These are phyloP conservation scores for Dynastes hyllus DNA, from an alignment of 2,888 invertebrate genomes.

Conservation along the genomic window DNA sequence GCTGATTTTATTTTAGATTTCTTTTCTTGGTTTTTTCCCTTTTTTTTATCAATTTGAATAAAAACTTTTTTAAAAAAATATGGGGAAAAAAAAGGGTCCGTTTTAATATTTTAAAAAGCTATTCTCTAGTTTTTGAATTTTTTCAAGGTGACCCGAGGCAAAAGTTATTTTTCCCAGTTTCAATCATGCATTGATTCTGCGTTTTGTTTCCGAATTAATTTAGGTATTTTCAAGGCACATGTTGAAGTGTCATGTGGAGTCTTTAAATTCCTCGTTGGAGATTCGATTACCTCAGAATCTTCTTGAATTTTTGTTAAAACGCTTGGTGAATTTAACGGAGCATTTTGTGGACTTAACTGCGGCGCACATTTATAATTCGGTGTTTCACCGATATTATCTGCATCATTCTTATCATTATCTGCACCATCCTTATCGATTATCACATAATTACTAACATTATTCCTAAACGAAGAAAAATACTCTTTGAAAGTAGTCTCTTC, in stretches of 20 bases:
- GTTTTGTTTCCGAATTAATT: conserved; percentile 64
- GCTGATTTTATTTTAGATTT: conserved; percentile 52
- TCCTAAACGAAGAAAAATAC: conserved; percentile 53
- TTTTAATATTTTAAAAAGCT: conserved; percentile 58
- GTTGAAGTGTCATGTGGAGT: conserved; percentile 68
- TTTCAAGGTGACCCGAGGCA: conserved; percentile 53
- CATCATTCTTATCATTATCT: neutral
- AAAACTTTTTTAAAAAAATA: no score
- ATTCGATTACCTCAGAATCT: conserved; percentile 61
- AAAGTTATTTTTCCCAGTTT: conserved; percentile 54
- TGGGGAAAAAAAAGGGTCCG: no score
- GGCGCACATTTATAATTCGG: conserved; percentile 59
- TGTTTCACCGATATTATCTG: conserved; percentile 40
- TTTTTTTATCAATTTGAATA: no score
- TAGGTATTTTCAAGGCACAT: conserved; percentile 62
- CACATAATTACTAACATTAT: conserved; percentile 57
- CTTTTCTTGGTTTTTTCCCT: conserved; percentile 29
- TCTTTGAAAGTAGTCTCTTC: conserved; percentile 29
- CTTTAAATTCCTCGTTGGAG: conserved; percentile 64
- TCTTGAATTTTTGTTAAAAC: neutral
- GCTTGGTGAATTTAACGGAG: conserved; percentile 10
- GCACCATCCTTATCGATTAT: conserved; percentile 54
- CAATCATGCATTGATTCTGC: conserved; percentile 57
- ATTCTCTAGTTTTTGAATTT: conserved; percentile 57
- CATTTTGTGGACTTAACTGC: conserved; percentile 55